These are phyloP conservation scores for Pardalotus punctatus DNA, from an alignment of 2,113 vertebrate species.

Conservation along the genomic window DNA sequence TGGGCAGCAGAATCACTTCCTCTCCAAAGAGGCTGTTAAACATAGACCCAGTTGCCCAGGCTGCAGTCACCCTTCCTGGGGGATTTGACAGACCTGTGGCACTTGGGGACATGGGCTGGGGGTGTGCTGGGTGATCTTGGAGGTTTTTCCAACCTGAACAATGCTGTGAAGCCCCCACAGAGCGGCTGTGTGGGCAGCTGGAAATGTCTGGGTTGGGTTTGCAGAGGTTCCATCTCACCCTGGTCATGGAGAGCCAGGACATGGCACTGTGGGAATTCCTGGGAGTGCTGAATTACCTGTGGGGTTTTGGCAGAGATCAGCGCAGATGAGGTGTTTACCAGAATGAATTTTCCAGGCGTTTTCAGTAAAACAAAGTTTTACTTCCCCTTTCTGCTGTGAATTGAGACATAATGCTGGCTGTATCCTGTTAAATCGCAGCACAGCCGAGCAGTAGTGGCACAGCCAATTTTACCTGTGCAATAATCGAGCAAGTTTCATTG, in stretches of 20 bases:
- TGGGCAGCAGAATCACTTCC: background rate
- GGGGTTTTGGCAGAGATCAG: background rate
- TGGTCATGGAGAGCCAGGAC: background rate
- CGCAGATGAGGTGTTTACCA: fast-evolving
- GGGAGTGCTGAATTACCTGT: background rate
- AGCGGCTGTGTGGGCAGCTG: background rate
- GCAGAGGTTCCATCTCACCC: background rate
- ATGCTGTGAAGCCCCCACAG: fast-evolving
- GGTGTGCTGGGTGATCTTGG: background rate
- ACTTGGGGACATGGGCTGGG: fast-evolving
- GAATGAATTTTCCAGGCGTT: background rate
- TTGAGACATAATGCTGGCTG: background rate
- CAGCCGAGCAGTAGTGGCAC: background rate
- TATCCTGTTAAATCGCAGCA: background rate
- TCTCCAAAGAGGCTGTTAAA: background rate
- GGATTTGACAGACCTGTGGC: background rate
- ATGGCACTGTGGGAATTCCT: background rate
- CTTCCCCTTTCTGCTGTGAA: background rate
- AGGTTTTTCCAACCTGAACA: background rate
- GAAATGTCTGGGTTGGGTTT: background rate
- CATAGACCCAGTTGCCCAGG: background rate
- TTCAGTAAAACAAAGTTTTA: background rate
- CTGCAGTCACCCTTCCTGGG: background rate
- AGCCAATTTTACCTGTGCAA: background rate
- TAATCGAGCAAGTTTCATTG: background rate